Conservation (phyloP, 2,113 vertebrate species). For the Smithornis capensis region DNA sequence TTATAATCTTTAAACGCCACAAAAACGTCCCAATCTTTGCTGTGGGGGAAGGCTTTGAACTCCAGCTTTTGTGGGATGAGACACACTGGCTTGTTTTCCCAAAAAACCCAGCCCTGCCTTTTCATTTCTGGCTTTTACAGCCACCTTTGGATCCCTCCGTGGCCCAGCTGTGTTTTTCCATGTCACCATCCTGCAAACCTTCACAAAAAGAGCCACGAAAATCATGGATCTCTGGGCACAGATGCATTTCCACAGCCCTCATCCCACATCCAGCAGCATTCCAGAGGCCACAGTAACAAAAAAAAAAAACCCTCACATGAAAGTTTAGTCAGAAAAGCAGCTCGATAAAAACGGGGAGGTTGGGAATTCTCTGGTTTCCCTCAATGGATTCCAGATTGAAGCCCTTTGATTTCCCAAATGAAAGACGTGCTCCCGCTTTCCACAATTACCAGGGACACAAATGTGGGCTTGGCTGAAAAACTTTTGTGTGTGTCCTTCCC, state of each 20-base stretch:
- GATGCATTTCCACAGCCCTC: neutral
- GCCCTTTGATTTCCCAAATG: neutral
- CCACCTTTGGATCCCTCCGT: neutral
- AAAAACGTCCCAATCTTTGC: neutral
- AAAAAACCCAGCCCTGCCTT: neutral
- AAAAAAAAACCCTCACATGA: neutral
- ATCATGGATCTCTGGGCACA: neutral
- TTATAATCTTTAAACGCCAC: neutral
- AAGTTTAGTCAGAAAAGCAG: neutral
- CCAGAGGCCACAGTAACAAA: neutral
- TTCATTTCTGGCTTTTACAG: neutral
- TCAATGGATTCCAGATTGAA: constrained; percentile 20
- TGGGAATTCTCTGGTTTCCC: neutral
- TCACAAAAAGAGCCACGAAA: neutral
- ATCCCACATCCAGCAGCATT: neutral
- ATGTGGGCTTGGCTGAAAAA: neutral
- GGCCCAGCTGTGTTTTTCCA: neutral
- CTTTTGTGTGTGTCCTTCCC: neutral
- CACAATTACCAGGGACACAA: neutral
- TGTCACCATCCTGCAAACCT: neutral
- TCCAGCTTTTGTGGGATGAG: neutral
- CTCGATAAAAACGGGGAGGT: neutral
- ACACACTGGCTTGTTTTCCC: neutral
- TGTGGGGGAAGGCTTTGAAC: neutral
- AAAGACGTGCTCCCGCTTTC: neutral